Evolutionary conservation across 2,888 invertebrate species (phyloP).

Genomic region (Gnatocerus cornutus): DNA sequence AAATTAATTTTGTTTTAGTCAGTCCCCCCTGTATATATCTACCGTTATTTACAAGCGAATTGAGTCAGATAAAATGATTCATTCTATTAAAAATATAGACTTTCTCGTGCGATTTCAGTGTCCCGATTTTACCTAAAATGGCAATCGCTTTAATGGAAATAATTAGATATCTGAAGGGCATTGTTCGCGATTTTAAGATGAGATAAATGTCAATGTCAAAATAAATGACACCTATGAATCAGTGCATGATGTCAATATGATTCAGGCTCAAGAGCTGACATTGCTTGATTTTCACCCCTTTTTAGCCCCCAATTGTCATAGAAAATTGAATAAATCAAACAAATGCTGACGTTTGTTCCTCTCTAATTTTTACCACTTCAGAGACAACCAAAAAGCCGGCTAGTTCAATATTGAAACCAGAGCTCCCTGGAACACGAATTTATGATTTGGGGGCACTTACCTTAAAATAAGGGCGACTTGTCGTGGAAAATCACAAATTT

Average conservation of each 20-base stretch:
- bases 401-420: constrained; percentile 12
- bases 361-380: too few relatives aligned
- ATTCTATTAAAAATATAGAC: background rate
- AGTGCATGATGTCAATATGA: constrained; percentile 33
- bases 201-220: constrained; percentile 15
- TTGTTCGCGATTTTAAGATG: background rate
- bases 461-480: background rate
- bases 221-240: constrained; percentile 22
- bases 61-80: background rate
- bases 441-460: constrained; percentile 9
- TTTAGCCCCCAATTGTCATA: background rate
- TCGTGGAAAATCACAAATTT: constrained; percentile 9
- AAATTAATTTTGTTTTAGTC: too few relatives aligned
- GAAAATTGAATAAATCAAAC: background rate
- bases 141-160: constrained; percentile 13
- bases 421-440: background rate
- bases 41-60: too few relatives aligned
- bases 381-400: constrained; percentile 24
- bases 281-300: constrained; percentile 7
- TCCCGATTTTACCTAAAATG: constrained; percentile 23
- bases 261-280: constrained; percentile 17
- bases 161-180: background rate
- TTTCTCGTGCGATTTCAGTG: constrained; percentile 6
- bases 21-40: too few relatives aligned
- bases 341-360: background rate